Base-by-base conservation (phyloP, 2,888 invertebrate species). In the Spialia ferax region DNA sequence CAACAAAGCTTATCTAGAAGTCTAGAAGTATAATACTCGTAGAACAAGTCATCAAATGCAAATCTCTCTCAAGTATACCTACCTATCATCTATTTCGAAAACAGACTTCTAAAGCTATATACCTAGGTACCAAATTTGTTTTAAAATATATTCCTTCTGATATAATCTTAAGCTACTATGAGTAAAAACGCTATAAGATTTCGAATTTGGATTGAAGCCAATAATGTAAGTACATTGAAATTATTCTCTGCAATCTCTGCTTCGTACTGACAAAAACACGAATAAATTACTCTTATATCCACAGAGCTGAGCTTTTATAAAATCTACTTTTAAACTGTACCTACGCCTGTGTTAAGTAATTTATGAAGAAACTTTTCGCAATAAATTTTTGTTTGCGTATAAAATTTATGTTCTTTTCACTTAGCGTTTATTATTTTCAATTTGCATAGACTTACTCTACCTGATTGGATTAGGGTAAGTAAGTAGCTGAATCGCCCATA, bases 341-440 rank as follows among this genome's bases (percentile, higher is more conserved):
- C 13, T 10, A n/a, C n/a, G n/a, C n/a, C 50, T 3, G 29, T 20
- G 50, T 32, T 50, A 61, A 61, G 50, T 50, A 50, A 61, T 61
- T 61, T 61, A 61, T 42, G 50, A 32, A 32, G n/a, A 22, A 61
- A 61, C 38, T 32, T 61, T 61, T 48, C 7, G 29, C 48, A 18
- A 32, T 50, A 61, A 61, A 61, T 50, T 48, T 29, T 18, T 50
- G 18, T 18, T 15, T 60, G 23, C 59, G 42, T 23, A 45, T 45
- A 22, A 35, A 35, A 35, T 35, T 50, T 60, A 22, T 26, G n/a
- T 26, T 29, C 1, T 18, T 45, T 29, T 48, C 7, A 11, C 45
- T 45, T 45, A 5, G 42, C 13, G 15, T n/a, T 4, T 15, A 4
- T 45, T 10, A 8, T 10, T 13, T 8, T 18, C 18, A 45, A 32